A percentile compares a stretch with the other conserved stretches of the same genome.
These are phyloP conservation scores for Arctia plantaginis DNA, from an alignment of 2,888 invertebrate genomes.

Conservation along the genomic window DNA sequence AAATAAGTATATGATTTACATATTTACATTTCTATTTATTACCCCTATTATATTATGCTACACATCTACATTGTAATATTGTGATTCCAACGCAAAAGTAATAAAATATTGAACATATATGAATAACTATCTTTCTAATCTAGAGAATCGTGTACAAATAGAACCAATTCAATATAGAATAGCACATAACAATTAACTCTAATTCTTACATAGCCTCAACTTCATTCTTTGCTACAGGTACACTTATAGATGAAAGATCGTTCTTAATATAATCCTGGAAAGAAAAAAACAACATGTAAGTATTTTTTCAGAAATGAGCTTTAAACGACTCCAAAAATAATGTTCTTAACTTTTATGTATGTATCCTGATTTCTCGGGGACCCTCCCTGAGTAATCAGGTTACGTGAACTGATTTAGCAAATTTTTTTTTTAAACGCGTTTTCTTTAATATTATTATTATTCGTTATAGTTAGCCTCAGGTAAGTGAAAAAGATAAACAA, in stretches of 20 bases:
- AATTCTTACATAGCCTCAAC: slow-evolving; percentile 70
- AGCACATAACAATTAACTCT: slow-evolving; percentile 25
- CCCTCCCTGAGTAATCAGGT: no score
- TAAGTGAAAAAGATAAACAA: background rate
- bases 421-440: no score
- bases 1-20: slow-evolving; percentile 22
- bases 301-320: no score
- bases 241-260: slow-evolving; percentile 57
- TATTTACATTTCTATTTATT: slow-evolving; percentile 27
- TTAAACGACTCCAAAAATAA: no score
- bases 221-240: slow-evolving; percentile 68
- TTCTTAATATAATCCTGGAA: slow-evolving; percentile 75
- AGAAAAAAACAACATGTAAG: slow-evolving; percentile 21
- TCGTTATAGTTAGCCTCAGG: no score
- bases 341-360: no score
- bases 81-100: slow-evolving; percentile 29
- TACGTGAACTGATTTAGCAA: no score
- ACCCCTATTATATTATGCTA: slow-evolving; percentile 34
- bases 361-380: no score
- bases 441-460: no score
- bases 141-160: slow-evolving; percentile 22
- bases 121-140: slow-evolving; percentile 16
- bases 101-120: slow-evolving; percentile 29
- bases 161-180: slow-evolving; percentile 22
- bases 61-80: slow-evolving; percentile 24